phyloP scores from a whole-genome alignment of 2,888 invertebrate genomes.

The Agrenia bidenticulata region DNA sequence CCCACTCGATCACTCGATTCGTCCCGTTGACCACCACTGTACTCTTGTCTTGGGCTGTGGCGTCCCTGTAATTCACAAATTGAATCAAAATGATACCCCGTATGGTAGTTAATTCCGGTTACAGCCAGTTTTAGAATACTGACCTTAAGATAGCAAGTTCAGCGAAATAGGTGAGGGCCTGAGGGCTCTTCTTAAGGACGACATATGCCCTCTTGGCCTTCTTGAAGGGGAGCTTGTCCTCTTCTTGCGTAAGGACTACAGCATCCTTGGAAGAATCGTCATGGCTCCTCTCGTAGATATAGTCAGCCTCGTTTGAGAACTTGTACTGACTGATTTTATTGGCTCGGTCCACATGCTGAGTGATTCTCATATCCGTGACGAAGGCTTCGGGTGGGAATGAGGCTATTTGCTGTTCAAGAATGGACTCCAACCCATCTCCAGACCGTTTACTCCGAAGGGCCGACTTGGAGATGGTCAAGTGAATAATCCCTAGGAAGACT shows the following conservation, averaged over 20 bases:
- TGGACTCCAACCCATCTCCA: too few species aligned
- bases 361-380: not conserved
- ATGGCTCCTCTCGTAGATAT: not conserved
- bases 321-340: not conserved
- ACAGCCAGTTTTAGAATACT: not conserved
- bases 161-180: not conserved
- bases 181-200: not conserved
- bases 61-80: constrained; percentile 9
- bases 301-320: not conserved
- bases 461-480: too few species aligned
- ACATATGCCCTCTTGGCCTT: constrained; percentile 6
- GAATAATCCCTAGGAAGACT: too few species aligned
- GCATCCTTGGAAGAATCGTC: constrained; percentile 2
- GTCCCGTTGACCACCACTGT: not conserved
- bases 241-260: constrained; percentile 1
- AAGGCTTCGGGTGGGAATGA: not conserved
- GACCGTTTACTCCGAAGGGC: too few species aligned
- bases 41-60: constrained; percentile 8
- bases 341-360: not conserved
- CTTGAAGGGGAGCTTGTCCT: constrained; percentile 1
- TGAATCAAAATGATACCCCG: not conserved
- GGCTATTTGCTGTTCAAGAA: not conserved
- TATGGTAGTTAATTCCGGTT: not conserved
- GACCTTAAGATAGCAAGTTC: not conserved
- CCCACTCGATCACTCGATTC: constrained; percentile 12